Conservation (phyloP, 2,797 vertebrate genomes). For the Malacoctenus gilli region DNA sequence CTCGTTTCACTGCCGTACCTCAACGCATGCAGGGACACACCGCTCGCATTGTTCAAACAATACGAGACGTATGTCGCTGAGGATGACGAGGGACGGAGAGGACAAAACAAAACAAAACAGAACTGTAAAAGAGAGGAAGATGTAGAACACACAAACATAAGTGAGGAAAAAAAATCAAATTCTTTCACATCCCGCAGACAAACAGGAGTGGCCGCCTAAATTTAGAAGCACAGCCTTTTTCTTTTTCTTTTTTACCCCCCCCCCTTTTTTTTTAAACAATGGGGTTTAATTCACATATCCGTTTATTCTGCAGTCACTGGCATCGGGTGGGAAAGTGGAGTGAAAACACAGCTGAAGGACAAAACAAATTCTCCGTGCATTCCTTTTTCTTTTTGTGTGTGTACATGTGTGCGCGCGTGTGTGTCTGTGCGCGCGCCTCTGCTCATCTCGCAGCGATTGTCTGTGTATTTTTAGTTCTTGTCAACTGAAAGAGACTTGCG, state of each 20-base stretch:
- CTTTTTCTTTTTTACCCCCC: too few species aligned
- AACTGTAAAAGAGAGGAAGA: too few species aligned
- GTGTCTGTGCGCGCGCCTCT: too few species aligned
- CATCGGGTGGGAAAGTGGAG: conserved; percentile 73
- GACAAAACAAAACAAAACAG: conserved; percentile 62
- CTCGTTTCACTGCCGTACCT: conserved; percentile 16
- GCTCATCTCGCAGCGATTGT: conserved; percentile 83
- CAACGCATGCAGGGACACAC: conserved; percentile 59
- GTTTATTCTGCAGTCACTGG: conserved; percentile 80
- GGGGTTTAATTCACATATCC: conserved; percentile 83
- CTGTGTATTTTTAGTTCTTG: conserved; percentile 83
- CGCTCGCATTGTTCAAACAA: conserved; percentile 58
- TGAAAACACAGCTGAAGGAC: conserved; percentile 79
- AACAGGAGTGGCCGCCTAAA: conserved; percentile 65
- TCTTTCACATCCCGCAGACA: conserved; percentile 61
- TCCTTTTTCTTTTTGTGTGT: too few species aligned
- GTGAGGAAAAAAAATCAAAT: conserved; percentile 63
- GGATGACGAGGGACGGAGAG: conserved; percentile 67
- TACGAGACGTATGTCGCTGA: conserved; percentile 61
- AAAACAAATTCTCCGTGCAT: conserved; percentile 61
- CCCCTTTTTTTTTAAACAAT: conserved; percentile 82
- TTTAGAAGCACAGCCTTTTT: conserved; percentile 78
- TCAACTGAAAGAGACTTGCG: conserved; percentile 80
- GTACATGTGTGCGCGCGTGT: too few species aligned
- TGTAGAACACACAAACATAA: conserved; percentile 65